Evolutionary conservation across 2,113 vertebrate genomes (phyloP), one percentile per base, ranked within the genome.

Genomic region (Chrysochloris asiatica): DNA sequence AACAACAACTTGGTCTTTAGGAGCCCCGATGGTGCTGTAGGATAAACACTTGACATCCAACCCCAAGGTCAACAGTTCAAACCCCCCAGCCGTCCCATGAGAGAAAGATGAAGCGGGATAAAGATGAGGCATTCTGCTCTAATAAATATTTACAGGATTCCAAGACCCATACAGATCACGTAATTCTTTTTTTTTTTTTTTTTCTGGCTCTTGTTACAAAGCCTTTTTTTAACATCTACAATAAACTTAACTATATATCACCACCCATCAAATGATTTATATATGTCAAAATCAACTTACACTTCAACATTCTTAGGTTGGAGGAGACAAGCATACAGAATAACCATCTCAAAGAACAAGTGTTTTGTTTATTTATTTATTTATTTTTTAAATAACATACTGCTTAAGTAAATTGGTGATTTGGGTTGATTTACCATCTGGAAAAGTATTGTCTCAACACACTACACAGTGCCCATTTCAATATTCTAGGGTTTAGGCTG

Each of bases 361-460:
- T 7, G 3, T 54, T 63, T 81, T 28, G 16, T 30, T 77, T 61
- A 17, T 81, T 22, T 93, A 48, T 80, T 54, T 30, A 13, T 36
- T 76, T 54, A 10, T 80, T 21, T 92, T 65, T 80, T 54, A 45
- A 91, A 86, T n/a, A 88, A 69, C 2, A 3, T 12, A 38, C 56
- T 83, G 47, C 93, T 95, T 90, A 93, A 92, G 75, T 83, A 88
- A 94, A 71, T 56, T 86, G 83, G 67, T 87, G 79, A 95, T 92
- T 94, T 61, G 41, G 77, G 61, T 93, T 90, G 81, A 89, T 93
- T 83, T 93, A 56, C 91, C 81, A 92, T 93, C 93, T 95, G 93
- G 81, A 95, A 96, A 95, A 86, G 71, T 82, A 94, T 91, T 80
- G 91, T 86, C 80, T 83, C 61, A 94, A 92, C 24, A 71, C 45